phyloP scores from a whole-genome alignment of 2,888 invertebrate genomes.

The Apodemia zela region DNA sequence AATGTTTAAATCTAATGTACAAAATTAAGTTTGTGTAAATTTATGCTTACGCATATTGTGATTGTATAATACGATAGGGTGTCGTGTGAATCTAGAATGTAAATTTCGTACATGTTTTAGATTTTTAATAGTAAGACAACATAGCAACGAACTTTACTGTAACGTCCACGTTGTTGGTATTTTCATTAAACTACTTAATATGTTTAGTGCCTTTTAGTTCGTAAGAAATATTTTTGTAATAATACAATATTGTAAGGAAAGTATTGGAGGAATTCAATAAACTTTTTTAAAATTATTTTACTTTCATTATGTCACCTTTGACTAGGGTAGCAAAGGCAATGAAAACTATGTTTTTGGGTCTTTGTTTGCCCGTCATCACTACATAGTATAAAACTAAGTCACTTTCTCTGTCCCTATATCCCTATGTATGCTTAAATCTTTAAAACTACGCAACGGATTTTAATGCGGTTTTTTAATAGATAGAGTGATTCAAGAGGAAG shows the following conservation, averaged over 20 bases:
- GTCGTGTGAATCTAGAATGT: conserved; percentile 30
- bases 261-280: conserved; percentile 35
- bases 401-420: too few species aligned
- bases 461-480: too few species aligned
- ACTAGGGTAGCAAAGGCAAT: too few species aligned
- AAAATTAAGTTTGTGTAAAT: conserved; percentile 68
- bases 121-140: conserved; percentile 21
- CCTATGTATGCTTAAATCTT: too few species aligned
- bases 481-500: too few species aligned
- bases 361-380: too few species aligned
- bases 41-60: conserved; percentile 64
- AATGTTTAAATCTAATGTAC: conserved; percentile 67
- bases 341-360: too few species aligned
- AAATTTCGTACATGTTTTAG: conserved; percentile 21
- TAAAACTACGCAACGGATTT: too few species aligned
- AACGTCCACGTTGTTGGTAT: conserved; percentile 50
- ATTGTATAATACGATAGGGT: conserved; percentile 37
- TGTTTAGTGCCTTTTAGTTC: conserved; percentile 45
- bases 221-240: conserved; percentile 49
- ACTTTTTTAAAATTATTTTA: conserved; percentile 33
- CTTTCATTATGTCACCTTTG: not conserved
- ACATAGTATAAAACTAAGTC: too few species aligned
- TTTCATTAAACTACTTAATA: conserved; percentile 38
- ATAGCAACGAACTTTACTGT: conserved; percentile 37
- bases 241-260: conserved; percentile 35